phyloP scores from a whole-genome alignment of 2,113 vertebrate genomes.

The Dendrocopos noguchii region DNA sequence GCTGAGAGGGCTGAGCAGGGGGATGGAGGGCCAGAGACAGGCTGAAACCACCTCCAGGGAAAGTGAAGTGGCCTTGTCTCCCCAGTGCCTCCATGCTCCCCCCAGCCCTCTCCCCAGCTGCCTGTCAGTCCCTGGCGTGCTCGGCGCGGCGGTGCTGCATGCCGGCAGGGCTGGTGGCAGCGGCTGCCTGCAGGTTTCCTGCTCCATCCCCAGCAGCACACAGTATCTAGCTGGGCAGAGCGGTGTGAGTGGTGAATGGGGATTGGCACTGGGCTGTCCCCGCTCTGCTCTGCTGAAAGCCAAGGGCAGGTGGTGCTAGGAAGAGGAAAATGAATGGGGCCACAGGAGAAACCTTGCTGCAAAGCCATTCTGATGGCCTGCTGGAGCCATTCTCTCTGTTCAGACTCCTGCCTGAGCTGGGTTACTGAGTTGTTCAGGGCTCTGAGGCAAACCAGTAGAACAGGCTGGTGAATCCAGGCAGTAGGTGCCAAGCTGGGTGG shows the following conservation, averaged over 20 bases:
- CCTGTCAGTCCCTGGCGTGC: fast-evolving
- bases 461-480: background rate
- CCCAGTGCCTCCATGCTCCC: background rate
- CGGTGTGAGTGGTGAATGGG: too few relatives aligned
- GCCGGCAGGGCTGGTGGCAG: background rate
- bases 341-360: background rate
- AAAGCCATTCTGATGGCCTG: background rate
- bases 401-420: background rate
- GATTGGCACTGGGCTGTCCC: background rate
- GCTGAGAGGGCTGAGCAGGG: background rate
- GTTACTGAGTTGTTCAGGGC: conserved; percentile 5
- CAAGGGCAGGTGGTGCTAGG: fast-evolving
- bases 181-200: background rate
- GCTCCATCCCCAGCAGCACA: fast-evolving
- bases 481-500: conserved; percentile 38
- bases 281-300: background rate
- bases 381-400: background rate
- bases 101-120: background rate
- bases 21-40: background rate
- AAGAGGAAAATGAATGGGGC: background rate
- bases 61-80: background rate
- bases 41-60: background rate
- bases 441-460: conserved; percentile 59
- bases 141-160: fast-evolving
- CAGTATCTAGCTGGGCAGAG: fast-evolving